A percentile compares a stretch with the other conserved stretches of the same genome.
Evolutionary conservation across 2,797 vertebrate species (phyloP).

Genomic region (Lutjanus campechanus): DNA sequence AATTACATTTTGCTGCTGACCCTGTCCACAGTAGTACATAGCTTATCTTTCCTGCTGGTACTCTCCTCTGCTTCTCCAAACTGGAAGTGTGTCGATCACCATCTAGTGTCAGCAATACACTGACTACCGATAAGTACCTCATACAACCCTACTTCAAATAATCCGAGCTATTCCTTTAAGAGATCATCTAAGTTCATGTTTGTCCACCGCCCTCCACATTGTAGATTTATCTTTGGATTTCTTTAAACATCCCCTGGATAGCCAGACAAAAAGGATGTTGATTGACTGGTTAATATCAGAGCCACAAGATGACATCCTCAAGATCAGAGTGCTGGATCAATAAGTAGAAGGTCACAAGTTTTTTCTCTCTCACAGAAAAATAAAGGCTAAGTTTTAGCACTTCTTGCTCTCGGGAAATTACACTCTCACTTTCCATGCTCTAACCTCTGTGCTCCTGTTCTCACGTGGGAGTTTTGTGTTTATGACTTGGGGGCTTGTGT

Average conservation of each 20-base stretch:
- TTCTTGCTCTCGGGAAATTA: slow-evolving; percentile 51
- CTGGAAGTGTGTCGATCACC: too few relatives aligned
- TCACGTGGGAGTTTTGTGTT: slow-evolving; percentile 47
- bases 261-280: slow-evolving; percentile 27
- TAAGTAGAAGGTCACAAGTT: slow-evolving; percentile 62
- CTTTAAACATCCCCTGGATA: slow-evolving; percentile 13
- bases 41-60: too few relatives aligned
- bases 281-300: slow-evolving; percentile 63
- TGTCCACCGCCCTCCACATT: background rate
- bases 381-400: slow-evolving; percentile 34
- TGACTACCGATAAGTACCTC: too few relatives aligned
- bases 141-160: too few relatives aligned
- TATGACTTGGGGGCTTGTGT: slow-evolving; percentile 43
- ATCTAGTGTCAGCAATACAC: too few relatives aligned
- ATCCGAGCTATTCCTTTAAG: background rate
- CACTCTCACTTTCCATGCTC: slow-evolving; percentile 14
- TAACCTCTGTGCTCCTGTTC: slow-evolving; percentile 40
- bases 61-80: too few relatives aligned
- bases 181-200: background rate
- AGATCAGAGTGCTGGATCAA: slow-evolving; percentile 57
- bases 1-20: too few relatives aligned
- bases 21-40: too few relatives aligned
- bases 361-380: slow-evolving; percentile 43
- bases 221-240: slow-evolving; percentile 21
- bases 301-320: slow-evolving; percentile 27